phyloP scores from a whole-genome alignment of 2,888 invertebrate species.

The Ceramica pisi region DNA sequence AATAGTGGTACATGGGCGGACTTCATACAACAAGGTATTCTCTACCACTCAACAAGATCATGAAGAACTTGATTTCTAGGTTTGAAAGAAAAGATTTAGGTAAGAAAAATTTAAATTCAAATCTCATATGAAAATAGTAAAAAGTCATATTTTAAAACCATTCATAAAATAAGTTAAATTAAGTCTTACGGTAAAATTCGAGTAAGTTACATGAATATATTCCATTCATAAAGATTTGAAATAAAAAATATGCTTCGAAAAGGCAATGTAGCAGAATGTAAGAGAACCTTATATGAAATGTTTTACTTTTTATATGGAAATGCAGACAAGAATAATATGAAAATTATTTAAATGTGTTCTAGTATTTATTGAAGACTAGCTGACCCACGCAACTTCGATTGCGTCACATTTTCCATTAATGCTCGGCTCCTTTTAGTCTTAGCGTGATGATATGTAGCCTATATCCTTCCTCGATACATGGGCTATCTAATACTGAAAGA shows the following conservation, averaged over 20 bases:
- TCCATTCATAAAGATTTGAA: slow-evolving; percentile 44
- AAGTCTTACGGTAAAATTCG: slow-evolving; percentile 31
- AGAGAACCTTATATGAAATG: slow-evolving; percentile 35
- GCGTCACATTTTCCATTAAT: too few species aligned
- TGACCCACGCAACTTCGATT: too few species aligned
- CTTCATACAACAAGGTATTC: too few species aligned
- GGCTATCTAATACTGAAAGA: too few species aligned
- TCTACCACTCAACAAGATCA: too few species aligned
- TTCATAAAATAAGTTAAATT: slow-evolving; percentile 44
- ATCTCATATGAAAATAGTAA: slow-evolving; percentile 17
- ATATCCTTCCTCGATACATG: too few species aligned
- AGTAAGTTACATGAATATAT: slow-evolving; percentile 54
- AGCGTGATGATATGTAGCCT: too few species aligned
- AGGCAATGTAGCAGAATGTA: slow-evolving; percentile 38
- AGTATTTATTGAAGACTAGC: slow-evolving; percentile 28
- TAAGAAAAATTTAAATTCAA: slow-evolving; percentile 1
- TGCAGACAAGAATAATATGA: slow-evolving; percentile 27
- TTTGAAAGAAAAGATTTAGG: too few species aligned
- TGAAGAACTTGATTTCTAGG: too few species aligned
- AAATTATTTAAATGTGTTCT: slow-evolving; percentile 35
- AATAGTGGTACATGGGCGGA: too few species aligned
- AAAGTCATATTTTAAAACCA: slow-evolving; percentile 15
- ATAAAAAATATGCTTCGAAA: slow-evolving; percentile 50
- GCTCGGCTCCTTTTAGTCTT: too few species aligned
- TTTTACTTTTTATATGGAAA: slow-evolving; percentile 42